A percentile compares a stretch with the other conserved stretches of the same genome.
Conservation (phyloP, 2,113 vertebrate species). For the Hippocampus comes region DNA sequence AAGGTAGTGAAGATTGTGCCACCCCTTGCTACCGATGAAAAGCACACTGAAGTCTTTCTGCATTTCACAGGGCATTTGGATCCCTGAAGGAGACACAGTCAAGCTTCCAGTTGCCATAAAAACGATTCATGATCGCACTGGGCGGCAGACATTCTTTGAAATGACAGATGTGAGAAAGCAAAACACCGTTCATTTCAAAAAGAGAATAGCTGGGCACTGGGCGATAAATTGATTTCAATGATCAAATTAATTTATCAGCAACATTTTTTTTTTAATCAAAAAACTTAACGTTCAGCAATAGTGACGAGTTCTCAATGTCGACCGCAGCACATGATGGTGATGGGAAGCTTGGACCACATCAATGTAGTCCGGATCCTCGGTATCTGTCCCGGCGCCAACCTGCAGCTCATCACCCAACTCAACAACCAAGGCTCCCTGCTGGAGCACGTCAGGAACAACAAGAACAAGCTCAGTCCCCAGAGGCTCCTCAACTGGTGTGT, state of each 20-base stretch:
- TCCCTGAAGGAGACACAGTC: slow-evolving; percentile 88
- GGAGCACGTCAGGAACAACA: slow-evolving; percentile 81
- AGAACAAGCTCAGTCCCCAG: slow-evolving; percentile 76
- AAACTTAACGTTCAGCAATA: not conserved
- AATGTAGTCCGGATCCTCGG: slow-evolving; percentile 85
- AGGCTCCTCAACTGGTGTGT: slow-evolving; percentile 95
- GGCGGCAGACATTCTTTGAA: slow-evolving; percentile 79
- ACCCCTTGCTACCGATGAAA: not conserved
- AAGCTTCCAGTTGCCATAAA: slow-evolving; percentile 95
- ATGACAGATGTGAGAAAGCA: slow-evolving; percentile 80
- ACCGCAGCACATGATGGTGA: slow-evolving; percentile 82
- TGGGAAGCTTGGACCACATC: slow-evolving; percentile 85
- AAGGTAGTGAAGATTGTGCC: slow-evolving; percentile 72
- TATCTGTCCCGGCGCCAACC: slow-evolving; percentile 81
- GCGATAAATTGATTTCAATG: not conserved
- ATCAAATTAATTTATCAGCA: not conserved
- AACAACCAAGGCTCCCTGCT: slow-evolving; percentile 84
- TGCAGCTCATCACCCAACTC: slow-evolving; percentile 87
- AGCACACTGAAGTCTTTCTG: slow-evolving; percentile 1
- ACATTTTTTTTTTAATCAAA: not conserved
- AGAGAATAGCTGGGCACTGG: not conserved
- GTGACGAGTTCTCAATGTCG: not conserved
- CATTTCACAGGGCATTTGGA: slow-evolving; percentile 83
- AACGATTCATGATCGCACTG: slow-evolving; percentile 81
- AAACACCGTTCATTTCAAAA: not conserved